Evolutionary conservation across 2,797 vertebrate species (phyloP), one percentile per base, ranked within the genome.

Genomic region (Peromyscus attwateri): DNA sequence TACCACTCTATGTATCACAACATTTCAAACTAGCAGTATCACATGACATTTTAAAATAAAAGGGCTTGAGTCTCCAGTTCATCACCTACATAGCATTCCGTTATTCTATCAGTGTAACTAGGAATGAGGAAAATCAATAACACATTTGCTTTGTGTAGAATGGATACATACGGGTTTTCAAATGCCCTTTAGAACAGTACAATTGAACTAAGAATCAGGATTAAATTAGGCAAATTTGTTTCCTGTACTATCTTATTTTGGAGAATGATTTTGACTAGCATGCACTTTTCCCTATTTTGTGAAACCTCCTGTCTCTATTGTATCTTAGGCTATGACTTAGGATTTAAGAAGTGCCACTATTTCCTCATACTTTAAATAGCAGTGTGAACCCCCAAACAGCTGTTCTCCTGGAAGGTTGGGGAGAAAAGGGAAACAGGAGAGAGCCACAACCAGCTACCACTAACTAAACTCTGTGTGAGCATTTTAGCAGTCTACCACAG

Each of bases 21-120:
- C 37, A 77, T 34, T 93, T 71, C 49, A 93, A 89, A 96, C 88
- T 92, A 89, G 85, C 49, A 87, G 49, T 87, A 87, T 64, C 37
- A 91, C n/a, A 29, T 29, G 21, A 75, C 60, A 81, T 83, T 95
- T 92, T 57, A 62, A 82, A 90, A 25, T 52, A 52, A 82, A 83
- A 91, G 21, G 93, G 75, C 23, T 93, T 70, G 96, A 46, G 23
- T 62, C 40, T 94, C 60, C 34, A 76, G 60, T 62, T 89, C 88
- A 66, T 34, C 43, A 89, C 85, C 91, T 87, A 88, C 6, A 52
- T 3, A 37, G 6, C 40, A 93, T 87, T 87, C 91, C 70, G 81
- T 62, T 91, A 90, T 92, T 90, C 55, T 85, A 60, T n/a, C 37
- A 97, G 6, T 19, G 7, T 85, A 95, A 52, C 81, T 66, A 73